Evolutionary conservation across 2,113 vertebrate genomes (phyloP).

Genomic region (Alligator sinensis): DNA sequence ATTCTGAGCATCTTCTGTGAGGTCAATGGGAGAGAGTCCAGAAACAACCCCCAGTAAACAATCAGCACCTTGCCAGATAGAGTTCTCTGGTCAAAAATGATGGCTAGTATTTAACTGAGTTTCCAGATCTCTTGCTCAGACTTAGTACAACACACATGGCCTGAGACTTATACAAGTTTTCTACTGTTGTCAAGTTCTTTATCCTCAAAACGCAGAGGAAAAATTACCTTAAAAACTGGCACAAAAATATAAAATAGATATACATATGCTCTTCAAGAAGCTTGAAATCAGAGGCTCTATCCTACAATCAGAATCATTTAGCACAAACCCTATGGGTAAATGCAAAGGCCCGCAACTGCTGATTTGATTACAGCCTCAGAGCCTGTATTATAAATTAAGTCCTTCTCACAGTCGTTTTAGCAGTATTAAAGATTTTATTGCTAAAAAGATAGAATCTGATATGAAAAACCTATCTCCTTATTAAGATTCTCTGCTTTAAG

Average conservation of each 20-base stretch:
- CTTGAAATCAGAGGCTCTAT: neutral
- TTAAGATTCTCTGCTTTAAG: neutral
- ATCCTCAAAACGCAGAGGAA: neutral
- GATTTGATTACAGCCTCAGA: neutral
- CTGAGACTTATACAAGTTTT: neutral
- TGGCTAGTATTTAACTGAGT: neutral
- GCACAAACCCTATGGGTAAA: accelerated
- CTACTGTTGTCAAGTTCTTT: neutral
- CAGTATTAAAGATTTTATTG: neutral
- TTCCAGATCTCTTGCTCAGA: neutral
- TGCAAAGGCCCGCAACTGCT: accelerated
- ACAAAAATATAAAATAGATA: neutral
- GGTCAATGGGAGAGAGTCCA: neutral
- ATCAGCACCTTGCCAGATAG: neutral
- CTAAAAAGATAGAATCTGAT: constrained; percentile 14
- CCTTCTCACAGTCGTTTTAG: neutral
- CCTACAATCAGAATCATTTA: neutral
- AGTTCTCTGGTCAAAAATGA: accelerated
- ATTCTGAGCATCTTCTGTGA: neutral
- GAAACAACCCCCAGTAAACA: neutral
- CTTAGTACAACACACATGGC: neutral
- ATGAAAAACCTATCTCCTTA: constrained; percentile 39
- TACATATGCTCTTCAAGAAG: neutral
- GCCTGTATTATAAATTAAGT: neutral
- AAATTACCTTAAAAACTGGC: neutral